Base-by-base conservation (phyloP, 2,888 invertebrate species). In the Cyclophora punctaria region DNA sequence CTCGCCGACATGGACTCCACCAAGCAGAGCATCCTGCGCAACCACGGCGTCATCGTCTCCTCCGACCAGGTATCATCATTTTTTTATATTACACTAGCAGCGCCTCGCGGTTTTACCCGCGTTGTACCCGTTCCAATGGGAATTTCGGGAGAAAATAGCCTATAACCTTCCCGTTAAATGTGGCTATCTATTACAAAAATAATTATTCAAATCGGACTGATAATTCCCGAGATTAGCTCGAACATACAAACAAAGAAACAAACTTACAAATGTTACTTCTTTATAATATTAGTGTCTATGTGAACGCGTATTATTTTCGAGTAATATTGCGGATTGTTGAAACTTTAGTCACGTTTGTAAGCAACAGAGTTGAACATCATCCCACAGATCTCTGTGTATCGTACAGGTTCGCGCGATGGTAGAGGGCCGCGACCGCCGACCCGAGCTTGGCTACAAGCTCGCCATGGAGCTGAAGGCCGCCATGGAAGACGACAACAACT, bases 391-490 rank as follows among this genome's bases (percentile, higher is more conserved):
- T 20, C 20, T 20, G 20, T 20, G 20, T 20, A 20, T 20, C 20
- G 3, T 20, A 20, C 85, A 96, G 92, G 95, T 97, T 0, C 90
- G 93, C 67, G 92, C 93, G 0, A 96, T 98, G 96, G 95, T 96
- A 3, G 94, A 94, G 67, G 97, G 96, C 0, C 90, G 94, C 52
- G 97, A 97, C 81, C 89, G 97, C 7, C 91, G 96, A 51, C 95
- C 96, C 0, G 96, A 96, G 70, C 88, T 97, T 3, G 97, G 97
- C 34, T 95, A 96, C 78, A 96, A 96, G 71, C 89, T 96, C 20
- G 97, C 97, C 41, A 91, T 96, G 90, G 96, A 96, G 72, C 90
- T 96, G 0, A 94, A 93, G 69, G 90, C 88, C 68, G 91, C 91
- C 2, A 75, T 86, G 72, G 70, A 78, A 0, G 89, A 91, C 48